Conservation (phyloP, 1,140 invertebrate species). For the Diabrotica undecimpunctata region DNA sequence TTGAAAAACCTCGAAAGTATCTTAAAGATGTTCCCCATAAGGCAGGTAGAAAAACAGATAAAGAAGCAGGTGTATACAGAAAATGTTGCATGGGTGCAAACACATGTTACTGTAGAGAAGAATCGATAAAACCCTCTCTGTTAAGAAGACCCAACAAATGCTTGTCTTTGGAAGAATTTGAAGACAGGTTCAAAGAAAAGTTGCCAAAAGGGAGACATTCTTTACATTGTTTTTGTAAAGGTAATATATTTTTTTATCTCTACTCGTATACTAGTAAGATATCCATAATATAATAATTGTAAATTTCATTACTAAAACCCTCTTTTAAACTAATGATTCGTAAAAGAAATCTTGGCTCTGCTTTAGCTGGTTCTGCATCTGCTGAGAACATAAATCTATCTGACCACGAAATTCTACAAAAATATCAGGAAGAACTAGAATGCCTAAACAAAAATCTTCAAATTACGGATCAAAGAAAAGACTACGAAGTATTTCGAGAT, state of each 20-base stretch:
- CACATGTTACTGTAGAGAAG: conserved; percentile 28
- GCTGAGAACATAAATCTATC: background rate
- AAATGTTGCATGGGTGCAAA: conserved; percentile 24
- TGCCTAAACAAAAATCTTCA: background rate
- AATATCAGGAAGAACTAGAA: conserved; percentile 5
- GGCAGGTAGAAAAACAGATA: conserved; percentile 17
- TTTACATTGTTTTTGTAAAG: conserved; percentile 14
- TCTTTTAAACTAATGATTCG: background rate
- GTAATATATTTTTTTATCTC: conserved; percentile 3
- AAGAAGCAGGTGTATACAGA: conserved; percentile 21
- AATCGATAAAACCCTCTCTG: conserved; percentile 22
- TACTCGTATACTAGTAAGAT: no score
- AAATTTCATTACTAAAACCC: no score
- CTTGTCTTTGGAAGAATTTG: conserved; percentile 8
- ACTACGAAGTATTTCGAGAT: conserved; percentile 22
- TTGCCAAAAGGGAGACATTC: background rate
- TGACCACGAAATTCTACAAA: background rate
- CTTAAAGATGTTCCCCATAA: conserved; percentile 2
- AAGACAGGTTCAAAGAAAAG: background rate
- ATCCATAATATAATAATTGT: no score
- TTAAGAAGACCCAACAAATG: conserved; percentile 23
- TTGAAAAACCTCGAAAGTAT: conserved; percentile 9
- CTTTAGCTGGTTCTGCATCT: background rate
- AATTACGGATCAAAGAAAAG: conserved; percentile 21
- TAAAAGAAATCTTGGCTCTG: no score